Evolutionary conservation across 2,113 vertebrate genomes (phyloP).

Genomic region (Ahaetulla prasina): DNA sequence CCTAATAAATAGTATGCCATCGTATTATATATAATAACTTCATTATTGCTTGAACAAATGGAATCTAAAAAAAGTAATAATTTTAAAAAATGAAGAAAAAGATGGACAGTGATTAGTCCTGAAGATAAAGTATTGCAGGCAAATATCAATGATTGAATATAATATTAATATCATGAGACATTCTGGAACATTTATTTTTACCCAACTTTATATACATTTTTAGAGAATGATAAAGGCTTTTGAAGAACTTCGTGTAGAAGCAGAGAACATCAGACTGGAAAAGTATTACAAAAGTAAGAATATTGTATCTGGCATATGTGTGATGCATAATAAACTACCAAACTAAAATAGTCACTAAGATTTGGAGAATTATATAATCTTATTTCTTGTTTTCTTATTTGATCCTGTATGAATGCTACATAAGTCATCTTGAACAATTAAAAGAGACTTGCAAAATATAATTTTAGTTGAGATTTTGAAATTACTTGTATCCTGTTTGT

Average conservation of each 20-base stretch:
- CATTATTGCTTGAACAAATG: neutral
- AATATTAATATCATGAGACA: neutral
- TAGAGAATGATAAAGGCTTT: conserved; percentile 83
- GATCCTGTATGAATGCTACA: neutral
- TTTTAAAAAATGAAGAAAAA: neutral
- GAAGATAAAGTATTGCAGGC: neutral
- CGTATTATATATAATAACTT: neutral
- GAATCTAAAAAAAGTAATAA: neutral
- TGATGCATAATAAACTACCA: neutral
- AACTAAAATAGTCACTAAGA: neutral
- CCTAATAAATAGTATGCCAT: neutral
- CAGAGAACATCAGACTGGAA: conserved; percentile 79
- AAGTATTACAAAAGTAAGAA: conserved; percentile 72
- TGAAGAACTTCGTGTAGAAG: conserved; percentile 78
- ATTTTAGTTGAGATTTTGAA: neutral
- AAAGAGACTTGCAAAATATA: neutral
- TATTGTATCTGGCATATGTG: conserved; percentile 33
- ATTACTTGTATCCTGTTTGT: neutral
- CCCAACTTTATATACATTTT: conserved; percentile 45
- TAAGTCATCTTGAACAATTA: neutral
- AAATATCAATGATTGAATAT: neutral
- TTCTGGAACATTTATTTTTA: neutral
- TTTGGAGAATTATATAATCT: neutral
- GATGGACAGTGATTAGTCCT: neutral
- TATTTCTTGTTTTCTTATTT: conserved; percentile 8